A percentile compares a stretch with the other conserved stretches of the same genome.
Conservation (phyloP, 2,797 vertebrate species). For the Coregonus suidteri region DNA sequence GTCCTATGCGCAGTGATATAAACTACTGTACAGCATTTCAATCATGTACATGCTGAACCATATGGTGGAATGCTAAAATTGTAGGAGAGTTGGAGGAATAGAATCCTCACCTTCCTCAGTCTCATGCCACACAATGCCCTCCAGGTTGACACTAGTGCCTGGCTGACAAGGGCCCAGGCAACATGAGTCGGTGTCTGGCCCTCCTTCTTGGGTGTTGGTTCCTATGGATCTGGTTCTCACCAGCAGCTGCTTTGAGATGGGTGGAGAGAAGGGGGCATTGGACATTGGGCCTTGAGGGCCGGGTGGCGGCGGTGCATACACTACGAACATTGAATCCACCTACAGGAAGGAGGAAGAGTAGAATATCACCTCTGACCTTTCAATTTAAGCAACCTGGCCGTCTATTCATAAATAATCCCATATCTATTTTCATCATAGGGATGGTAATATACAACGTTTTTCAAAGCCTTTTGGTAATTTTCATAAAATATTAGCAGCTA, state of each 20-base stretch:
- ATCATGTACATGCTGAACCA: neutral
- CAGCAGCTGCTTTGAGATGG: conserved; percentile 85
- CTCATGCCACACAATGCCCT: conserved; percentile 99
- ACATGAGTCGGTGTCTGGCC: conserved; percentile 84
- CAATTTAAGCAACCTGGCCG: neutral
- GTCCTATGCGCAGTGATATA: neutral
- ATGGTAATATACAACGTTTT: neutral
- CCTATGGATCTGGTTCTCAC: conserved; percentile 94
- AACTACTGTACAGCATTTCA: neutral
- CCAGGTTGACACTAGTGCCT: conserved; percentile 96
- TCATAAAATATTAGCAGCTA: neutral
- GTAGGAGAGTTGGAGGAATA: neutral
- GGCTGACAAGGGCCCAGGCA: conserved; percentile 95
- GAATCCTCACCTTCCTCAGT: conserved; percentile 89
- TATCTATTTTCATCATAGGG: neutral
- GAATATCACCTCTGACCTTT: neutral
- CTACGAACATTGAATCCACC: conserved; percentile 92
- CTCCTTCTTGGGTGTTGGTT: conserved; percentile 90
- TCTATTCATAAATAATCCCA: neutral
- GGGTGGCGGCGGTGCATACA: conserved; percentile 83
- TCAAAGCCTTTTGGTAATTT: neutral
- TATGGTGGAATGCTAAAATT: neutral
- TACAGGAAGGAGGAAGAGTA: conserved; percentile 61
- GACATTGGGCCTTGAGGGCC: conserved; percentile 74
- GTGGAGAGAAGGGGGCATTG: conserved; percentile 64